These are phyloP conservation scores for Enteromius paludinosus DNA, from an alignment of 2,797 vertebrate species.

Conservation along the genomic window DNA sequence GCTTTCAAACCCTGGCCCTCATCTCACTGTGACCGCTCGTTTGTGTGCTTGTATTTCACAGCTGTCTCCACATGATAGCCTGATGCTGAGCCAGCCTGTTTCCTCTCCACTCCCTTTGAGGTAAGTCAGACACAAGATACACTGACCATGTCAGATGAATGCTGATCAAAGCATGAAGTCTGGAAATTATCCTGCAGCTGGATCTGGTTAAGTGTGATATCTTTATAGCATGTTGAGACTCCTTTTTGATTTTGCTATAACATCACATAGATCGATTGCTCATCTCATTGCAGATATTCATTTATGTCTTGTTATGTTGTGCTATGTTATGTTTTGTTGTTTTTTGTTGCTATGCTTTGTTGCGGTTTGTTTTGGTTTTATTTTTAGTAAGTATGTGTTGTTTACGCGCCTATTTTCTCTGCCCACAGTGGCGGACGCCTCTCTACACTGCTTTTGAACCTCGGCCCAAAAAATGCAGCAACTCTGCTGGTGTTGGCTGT, in stretches of 20 bases:
- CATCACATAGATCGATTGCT: neutral
- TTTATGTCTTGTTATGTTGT: neutral
- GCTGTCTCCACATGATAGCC: slow-evolving; percentile 96
- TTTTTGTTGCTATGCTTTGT: neutral
- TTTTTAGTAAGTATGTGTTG: slow-evolving; percentile 7
- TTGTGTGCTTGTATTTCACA: slow-evolving; percentile 67
- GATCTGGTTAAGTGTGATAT: neutral
- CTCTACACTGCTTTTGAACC: slow-evolving; percentile 93
- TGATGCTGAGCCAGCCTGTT: slow-evolving; percentile 97
- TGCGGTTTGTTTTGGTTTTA: neutral
- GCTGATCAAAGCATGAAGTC: slow-evolving; percentile 19
- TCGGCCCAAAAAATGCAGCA: slow-evolving; percentile 95
- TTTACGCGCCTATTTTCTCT: slow-evolving; percentile 33
- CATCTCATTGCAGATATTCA: neutral
- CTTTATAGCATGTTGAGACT: neutral
- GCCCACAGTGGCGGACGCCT: slow-evolving; percentile 89
- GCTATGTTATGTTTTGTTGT: neutral
- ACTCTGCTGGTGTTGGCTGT: slow-evolving; percentile 95
- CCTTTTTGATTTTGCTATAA: neutral
- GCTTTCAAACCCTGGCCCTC: slow-evolving; percentile 13
- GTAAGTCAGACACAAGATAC: slow-evolving; percentile 71
- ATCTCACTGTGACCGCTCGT: slow-evolving; percentile 5
- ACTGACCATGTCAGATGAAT: slow-evolving; percentile 3
- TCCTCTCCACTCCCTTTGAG: slow-evolving; percentile 96
- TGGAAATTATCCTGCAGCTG: neutral